Evolutionary conservation across 2,888 invertebrate genomes (phyloP), one percentile per base, ranked within the genome.

Genomic region (Gymnocheta viridis): DNA sequence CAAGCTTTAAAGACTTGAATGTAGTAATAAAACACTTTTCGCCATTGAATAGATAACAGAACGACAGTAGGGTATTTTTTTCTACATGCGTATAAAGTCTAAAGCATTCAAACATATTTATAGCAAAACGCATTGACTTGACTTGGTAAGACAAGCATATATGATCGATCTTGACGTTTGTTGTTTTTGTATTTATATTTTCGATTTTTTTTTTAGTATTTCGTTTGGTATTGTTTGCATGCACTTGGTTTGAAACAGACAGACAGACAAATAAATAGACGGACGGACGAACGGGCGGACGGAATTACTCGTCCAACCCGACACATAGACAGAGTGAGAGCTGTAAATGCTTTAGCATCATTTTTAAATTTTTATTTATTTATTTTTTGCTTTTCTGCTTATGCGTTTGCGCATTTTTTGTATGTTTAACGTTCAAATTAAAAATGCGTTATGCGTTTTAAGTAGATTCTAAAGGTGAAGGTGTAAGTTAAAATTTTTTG

Each of bases 381-480:
- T 22, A 27, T 47, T 62, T 19, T 64, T 62, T 62, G 29, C 49
- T 58, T 41, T 38, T 38, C 41, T 56, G 54, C 29, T 32, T 19
- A 22, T 64, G 41, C 54, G 81, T 60, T 54, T 66, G 32, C 17
- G 41, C 47, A 66, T 17, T 47, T 44, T 72, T 56, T 51, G 66
- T 72, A 19, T 41, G 38, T 81, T 79, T 74, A 70, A 70, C 64
- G 77, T 81, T 81, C 49, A 80, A 84, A 84, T 84, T 84, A 84
- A 84, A 80, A 84, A 80, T 84, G 84, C 77, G 81, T 84, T 84
- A 73, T 84, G 81, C 77, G 84, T 84, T 84, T 78, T 77, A 81
- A 84, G 81, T 81, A 73, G 81, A 84, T 84, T 84, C 77, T 84
- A 84, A 84, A 84, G 84, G 84, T 84, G 84, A 81, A 84, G 84